These are phyloP conservation scores for Caprella mutica DNA, from an alignment of 2,888 invertebrate genomes.

Conservation along the genomic window DNA sequence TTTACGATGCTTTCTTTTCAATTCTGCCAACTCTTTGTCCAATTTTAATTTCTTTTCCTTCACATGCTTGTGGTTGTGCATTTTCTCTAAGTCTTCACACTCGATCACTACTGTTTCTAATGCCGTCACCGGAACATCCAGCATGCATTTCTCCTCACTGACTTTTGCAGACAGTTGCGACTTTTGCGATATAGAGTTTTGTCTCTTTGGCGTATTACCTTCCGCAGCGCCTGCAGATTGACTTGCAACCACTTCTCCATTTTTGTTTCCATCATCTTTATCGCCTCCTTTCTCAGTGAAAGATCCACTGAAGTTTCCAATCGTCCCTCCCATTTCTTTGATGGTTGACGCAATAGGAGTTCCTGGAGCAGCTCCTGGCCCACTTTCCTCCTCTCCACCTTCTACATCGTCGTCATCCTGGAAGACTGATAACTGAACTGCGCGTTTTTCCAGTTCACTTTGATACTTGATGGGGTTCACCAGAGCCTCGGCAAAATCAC, in stretches of 20 bases:
- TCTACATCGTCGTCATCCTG: slow-evolving; percentile 48
- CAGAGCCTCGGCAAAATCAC: slow-evolving; percentile 54
- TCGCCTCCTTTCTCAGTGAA: neutral
- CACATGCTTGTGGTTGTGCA: slow-evolving; percentile 68
- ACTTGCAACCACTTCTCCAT: slow-evolving; percentile 1
- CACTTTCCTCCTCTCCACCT: neutral
- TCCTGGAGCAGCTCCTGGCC: neutral
- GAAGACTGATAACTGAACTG: slow-evolving; percentile 75
- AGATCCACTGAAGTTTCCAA: neutral
- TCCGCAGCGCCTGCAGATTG: neutral
- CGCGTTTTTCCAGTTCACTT: slow-evolving; percentile 81
- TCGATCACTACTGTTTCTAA: slow-evolving; percentile 45
- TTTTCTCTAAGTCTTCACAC: slow-evolving; percentile 64
- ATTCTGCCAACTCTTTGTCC: slow-evolving; percentile 71
- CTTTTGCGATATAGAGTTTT: slow-evolving; percentile 13
- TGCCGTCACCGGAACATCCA: slow-evolving; percentile 3
- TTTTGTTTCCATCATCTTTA: neutral
- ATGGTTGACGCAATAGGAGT: neutral
- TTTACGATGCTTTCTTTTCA: slow-evolving; percentile 48
- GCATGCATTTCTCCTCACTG: slow-evolving; percentile 7
- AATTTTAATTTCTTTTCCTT: slow-evolving; percentile 70
- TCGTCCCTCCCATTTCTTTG: neutral
- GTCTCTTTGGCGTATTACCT: neutral
- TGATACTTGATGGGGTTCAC: slow-evolving; percentile 96
- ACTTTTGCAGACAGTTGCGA: slow-evolving; percentile 3